Base-by-base conservation (phyloP, 2,113 vertebrate species). In the Malurus cyaneus region DNA sequence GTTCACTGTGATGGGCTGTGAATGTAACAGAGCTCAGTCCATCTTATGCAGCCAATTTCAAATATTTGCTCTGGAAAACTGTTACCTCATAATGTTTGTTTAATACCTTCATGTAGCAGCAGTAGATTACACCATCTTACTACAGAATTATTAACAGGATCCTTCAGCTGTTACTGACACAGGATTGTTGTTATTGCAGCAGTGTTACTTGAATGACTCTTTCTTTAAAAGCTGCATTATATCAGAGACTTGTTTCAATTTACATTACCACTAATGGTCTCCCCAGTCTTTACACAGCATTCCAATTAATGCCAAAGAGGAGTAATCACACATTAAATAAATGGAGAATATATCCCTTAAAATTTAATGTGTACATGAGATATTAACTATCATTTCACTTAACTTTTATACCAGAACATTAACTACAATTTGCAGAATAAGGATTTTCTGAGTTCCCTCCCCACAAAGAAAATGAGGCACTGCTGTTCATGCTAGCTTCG, bases 191-290 rank as follows among this genome's bases (percentile, higher is more conserved):
- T 53, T 56, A 54, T 41, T 42, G 41, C 53, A 64, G 61, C 41
- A 72, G 25, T 20, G 28, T 42, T 84, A 47, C 47, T 56, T 36
- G 29, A 88, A 84, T 49, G 29, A 69, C 61, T 73, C 60, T 80
- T 54, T 82, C 52, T 89, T 76, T 83, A 94, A 87, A 81, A 70
- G 50, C 77, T 59, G 29, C 41, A 25, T 87, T 88, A 31, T 92
- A 73, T 76, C 52, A 81, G 34, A 84, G n/a, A 82, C 81, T 87
- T 89, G 29, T 82, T 96, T 95, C 84, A 91, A 82, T 85, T 93
- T 93, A 72, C 65, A 32, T 87, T 87, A 70, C 47, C 14, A n/a
- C 26, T 77, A 39, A 93, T 70, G 34, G 39, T 71, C n/a, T 91
- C 57, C 64, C 32, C 64, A 41, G 69, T 60, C 64, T 96, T 88